phyloP scores from a whole-genome alignment of 2,888 invertebrate species.

The Parnassius apollo region DNA sequence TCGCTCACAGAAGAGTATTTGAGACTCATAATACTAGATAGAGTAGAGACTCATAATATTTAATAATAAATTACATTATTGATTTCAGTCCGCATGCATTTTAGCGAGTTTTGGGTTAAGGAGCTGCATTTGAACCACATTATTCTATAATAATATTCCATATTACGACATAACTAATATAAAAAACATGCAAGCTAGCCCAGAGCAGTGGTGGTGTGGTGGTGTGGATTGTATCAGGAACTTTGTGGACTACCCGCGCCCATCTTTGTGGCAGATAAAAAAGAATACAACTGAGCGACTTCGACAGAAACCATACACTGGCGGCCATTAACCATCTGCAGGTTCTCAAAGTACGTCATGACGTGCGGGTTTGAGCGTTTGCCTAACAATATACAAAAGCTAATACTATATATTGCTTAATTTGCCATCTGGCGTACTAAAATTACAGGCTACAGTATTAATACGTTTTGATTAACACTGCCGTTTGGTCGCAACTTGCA shows the following conservation, averaged over 20 bases:
- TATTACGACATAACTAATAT: no score
- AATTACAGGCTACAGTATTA: constrained; percentile 14
- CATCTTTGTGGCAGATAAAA: no score
- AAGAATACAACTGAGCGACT: neutral
- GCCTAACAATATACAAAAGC: no score
- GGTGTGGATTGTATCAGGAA: no score
- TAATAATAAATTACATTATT: neutral
- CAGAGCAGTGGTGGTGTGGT: no score
- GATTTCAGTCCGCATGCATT: no score
- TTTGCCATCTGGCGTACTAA: constrained; percentile 6
- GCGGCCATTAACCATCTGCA: no score
- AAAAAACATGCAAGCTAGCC: no score
- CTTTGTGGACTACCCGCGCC: no score
- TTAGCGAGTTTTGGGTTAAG: neutral
- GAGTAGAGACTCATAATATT: neutral
- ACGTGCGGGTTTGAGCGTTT: no score
- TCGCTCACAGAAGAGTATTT: constrained; percentile 1
- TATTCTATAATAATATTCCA: no score
- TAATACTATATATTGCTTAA: neutral
- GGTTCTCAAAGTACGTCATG: no score
- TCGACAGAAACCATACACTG: neutral
- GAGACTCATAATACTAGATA: neutral
- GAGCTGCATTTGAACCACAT: neutral
- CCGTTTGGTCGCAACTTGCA: constrained; percentile 29
- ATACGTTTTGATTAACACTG: constrained; percentile 5